A percentile compares a stretch with the other conserved stretches of the same genome.
Conservation (phyloP, 2,888 invertebrate species). For the Calephelis perditalis region DNA sequence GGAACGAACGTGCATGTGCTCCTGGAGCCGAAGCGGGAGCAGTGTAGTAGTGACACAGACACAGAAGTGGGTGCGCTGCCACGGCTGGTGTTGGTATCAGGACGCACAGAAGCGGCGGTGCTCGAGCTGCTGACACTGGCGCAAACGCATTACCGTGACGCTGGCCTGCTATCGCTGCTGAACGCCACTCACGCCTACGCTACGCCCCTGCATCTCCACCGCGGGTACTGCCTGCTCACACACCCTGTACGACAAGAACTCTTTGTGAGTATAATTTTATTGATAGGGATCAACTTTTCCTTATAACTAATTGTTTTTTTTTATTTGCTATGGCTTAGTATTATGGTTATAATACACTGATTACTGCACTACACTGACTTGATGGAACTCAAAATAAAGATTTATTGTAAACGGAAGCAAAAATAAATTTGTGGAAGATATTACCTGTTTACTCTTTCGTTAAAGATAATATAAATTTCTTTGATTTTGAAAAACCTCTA, state of each 20-base stretch:
- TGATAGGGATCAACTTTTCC: no score
- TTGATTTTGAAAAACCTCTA: no score
- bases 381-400: no score
- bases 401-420: no score
- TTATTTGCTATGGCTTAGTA: no score
- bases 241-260: slow-evolving; percentile 31
- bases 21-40: not conserved
- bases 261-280: no score
- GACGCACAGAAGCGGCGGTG: slow-evolving; percentile 87
- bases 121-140: slow-evolving; percentile 95
- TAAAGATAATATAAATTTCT: no score
- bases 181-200: not conserved
- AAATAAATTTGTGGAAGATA: no score
- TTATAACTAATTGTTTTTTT: no score
- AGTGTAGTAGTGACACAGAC: not conserved
- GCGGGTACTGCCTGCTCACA: slow-evolving; percentile 54
- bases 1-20: not conserved
- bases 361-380: no score
- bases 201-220: not conserved
- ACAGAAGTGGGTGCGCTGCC: slow-evolving; percentile 81
- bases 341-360: no score
- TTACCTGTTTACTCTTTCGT: no score
- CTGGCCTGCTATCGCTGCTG: not conserved
- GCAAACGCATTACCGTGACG: slow-evolving; percentile 82
- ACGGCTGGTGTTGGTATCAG: slow-evolving; percentile 89